These are phyloP conservation scores for Eidolon dupreanum DNA, from an alignment of 2,797 vertebrate genomes.

Conservation along the genomic window DNA sequence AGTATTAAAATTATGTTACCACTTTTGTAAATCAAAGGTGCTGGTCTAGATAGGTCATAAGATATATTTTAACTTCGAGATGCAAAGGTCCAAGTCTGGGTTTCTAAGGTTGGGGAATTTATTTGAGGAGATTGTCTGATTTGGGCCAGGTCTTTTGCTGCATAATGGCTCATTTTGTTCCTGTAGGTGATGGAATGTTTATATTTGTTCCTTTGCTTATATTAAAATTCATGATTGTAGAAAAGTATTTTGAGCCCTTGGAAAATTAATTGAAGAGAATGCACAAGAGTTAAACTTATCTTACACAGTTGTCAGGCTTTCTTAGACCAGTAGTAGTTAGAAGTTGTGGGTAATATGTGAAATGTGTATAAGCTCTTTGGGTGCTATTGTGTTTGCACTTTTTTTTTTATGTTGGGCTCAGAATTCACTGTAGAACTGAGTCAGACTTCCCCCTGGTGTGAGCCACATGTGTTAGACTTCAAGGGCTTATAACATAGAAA, in stretches of 20 bases:
- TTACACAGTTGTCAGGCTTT: neutral
- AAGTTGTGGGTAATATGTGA: neutral
- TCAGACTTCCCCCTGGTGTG: neutral
- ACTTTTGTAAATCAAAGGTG: neutral
- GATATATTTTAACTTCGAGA: neutral
- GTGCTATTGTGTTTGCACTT: neutral
- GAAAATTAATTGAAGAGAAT: neutral
- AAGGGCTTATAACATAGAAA: neutral
- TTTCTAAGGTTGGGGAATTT: neutral
- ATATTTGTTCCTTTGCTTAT: neutral
- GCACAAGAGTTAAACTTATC: neutral
- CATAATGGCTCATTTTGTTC: neutral
- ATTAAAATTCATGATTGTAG: neutral
- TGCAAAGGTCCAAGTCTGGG: neutral
- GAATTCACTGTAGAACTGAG: neutral
- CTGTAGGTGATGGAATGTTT: neutral
- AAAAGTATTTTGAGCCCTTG: neutral
- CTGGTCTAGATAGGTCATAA: neutral
- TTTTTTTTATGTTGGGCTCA: neutral
- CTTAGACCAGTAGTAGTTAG: neutral
- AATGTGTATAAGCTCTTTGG: too few species aligned
- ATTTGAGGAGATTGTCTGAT: neutral
- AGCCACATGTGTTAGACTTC: neutral
- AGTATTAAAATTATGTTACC: neutral
- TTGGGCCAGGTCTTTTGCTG: neutral